These are phyloP conservation scores for Fissipunctia ypsillon DNA, from an alignment of 2,888 invertebrate species.

Conservation along the genomic window DNA sequence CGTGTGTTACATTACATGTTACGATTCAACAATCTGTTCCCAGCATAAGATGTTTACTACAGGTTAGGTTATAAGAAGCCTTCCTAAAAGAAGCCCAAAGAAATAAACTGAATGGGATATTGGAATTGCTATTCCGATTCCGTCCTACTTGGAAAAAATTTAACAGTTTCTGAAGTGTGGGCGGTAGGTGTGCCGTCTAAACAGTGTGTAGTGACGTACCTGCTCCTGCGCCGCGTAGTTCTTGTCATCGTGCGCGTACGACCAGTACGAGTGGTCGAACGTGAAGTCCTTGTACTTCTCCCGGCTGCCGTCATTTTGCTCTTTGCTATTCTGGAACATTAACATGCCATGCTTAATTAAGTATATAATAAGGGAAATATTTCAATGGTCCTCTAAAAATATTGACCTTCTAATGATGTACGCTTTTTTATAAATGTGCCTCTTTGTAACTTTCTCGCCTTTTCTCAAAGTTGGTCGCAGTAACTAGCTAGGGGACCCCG, in stretches of 20 bases:
- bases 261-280: constrained; percentile 97
- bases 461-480: not conserved
- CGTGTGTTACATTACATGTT: no score
- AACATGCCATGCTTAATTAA: constrained; percentile 2
- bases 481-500: no score
- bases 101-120: not conserved
- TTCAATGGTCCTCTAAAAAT: not conserved
- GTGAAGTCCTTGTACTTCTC: constrained; percentile 96
- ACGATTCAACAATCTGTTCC: no score
- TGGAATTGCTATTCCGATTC: not conserved
- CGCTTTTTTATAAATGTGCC: not conserved
- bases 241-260: constrained; percentile 92
- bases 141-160: not conserved
- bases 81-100: not conserved
- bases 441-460: not conserved
- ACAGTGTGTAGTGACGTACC: constrained; percentile 79
- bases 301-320: constrained; percentile 88
- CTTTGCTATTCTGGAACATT: constrained; percentile 88
- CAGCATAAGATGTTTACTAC: not conserved
- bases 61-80: no score
- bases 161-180: not conserved
- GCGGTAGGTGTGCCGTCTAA: not conserved
- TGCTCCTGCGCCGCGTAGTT: constrained; percentile 96
- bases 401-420: not conserved
- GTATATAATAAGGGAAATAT: not conserved